Evolutionary conservation across 2,113 vertebrate genomes (phyloP), one percentile per base, ranked within the genome.

Genomic region (Oophaga pumilio): DNA sequence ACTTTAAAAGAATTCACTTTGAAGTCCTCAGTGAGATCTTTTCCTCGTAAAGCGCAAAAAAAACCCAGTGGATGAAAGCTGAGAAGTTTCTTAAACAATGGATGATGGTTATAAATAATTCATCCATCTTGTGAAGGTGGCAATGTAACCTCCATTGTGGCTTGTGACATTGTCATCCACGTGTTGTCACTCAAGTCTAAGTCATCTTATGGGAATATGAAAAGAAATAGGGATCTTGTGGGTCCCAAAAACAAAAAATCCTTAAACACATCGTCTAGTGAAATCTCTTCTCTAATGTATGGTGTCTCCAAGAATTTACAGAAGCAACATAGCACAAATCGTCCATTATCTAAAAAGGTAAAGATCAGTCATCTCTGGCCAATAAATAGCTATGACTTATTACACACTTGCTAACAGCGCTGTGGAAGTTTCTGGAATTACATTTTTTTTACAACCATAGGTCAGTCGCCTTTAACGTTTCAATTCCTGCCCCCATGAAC

Each of bases 61-160:
- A 64, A 50, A 28, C n/a, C n/a, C n/a, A 85, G 28, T 8, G 20
- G 24, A 85, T 52, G n/a, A 26, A 56, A 62, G 43, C 26, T 53
- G 24, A 33, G 50, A 77, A n/a, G 71, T 52, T 77, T 43, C 77
- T 85, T 64, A 85, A 85, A 77, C 73, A 76, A 66, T 64, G 84
- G 73, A 66, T 62, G 80, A 59, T 10, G 43, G 33, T n/a, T 66
- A 85, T 85, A 85, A 85, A 85, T 77, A 85, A 77, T 85, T 77
- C 84, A 85, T 20, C n/a, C 20, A 66, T 64, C 13, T 50, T 52
- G 71, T 50, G 33, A 66, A 76, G 74, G 62, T 57, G 17, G 73
- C 56, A 77, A 33, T 85, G 57, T 64, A 85, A 66, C 73, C 59
- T 66, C 15, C 84, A 85, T 85, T 77, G 76, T 17, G 74, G 59